phyloP scores from a whole-genome alignment of 1,140 invertebrate species.

The Drosophila obscura region DNA sequence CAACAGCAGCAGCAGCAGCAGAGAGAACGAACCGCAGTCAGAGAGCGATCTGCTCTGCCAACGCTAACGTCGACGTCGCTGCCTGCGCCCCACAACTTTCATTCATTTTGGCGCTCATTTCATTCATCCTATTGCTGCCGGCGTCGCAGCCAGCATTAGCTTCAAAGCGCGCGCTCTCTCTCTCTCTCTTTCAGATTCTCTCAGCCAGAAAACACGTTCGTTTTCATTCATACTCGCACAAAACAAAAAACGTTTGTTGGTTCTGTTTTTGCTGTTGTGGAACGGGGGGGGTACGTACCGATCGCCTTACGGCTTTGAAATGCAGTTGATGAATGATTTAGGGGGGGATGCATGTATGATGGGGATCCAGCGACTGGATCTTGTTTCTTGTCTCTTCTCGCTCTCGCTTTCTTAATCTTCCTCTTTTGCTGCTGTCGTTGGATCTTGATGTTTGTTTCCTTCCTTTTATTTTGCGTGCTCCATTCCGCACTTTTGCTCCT shows the following conservation, averaged over 20 bases:
- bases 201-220: conserved; percentile 69
- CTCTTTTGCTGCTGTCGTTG: conserved; percentile 46
- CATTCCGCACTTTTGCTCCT: neutral
- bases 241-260: conserved; percentile 42
- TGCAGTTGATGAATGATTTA: conserved; percentile 76
- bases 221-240: conserved; percentile 75
- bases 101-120: conserved; percentile 72
- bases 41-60: neutral
- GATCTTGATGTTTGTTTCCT: conserved; percentile 78
- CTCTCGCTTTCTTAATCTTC: conserved; percentile 12
- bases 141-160: conserved; percentile 25
- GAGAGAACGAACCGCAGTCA: conserved; percentile 4
- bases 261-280: conserved; percentile 29
- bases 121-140: conserved; percentile 55
- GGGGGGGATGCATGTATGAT: conserved; percentile 49
- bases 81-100: conserved; percentile 62
- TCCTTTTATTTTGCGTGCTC: conserved; percentile 65
- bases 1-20: conserved; percentile 7
- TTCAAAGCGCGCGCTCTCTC: conserved; percentile 12
- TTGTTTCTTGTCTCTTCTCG: conserved; percentile 38
- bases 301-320: conserved; percentile 72
- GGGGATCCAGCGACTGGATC: conserved; percentile 48
- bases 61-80: conserved; percentile 11
- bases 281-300: neutral
- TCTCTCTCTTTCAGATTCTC: conserved; percentile 29